Base-by-base conservation (phyloP, 2,797 vertebrate species). In the Hydrophis major region DNA sequence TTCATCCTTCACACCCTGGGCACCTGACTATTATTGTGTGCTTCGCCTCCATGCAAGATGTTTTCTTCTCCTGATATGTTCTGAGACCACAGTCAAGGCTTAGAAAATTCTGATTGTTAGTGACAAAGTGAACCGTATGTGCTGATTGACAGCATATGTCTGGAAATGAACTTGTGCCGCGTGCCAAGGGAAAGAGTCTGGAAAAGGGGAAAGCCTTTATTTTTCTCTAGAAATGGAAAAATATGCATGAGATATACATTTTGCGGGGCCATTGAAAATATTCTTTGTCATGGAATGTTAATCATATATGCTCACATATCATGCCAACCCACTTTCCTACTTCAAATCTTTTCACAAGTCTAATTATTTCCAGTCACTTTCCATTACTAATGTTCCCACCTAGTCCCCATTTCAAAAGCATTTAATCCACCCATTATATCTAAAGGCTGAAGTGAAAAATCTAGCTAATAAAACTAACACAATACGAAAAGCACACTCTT, bases 191-290 rank as follows among this genome's bases (percentile, higher is more conserved):
- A 89, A 93, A 74, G 88, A 90, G 89, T 78, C 63, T 90, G 69
- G 86, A 63, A 92, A 87, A 90, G 89, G 92, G 57, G 90, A 90
- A 94, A 93, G 14, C n/a, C 7, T 28, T 89, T 66, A 32, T 25
- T 78, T 90, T 93, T 89, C 56, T 50, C 10, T 3, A 87, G 53
- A 78, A 95, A 92, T 37, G 7, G 83, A 93, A 95, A 95, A 94
- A 89, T 92, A 47, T 87, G 88, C 6, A 13, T 91, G 89, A 95
- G 93, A 95, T 92, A 95, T 91, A 16, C 22, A 22, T 95, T 94
- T 27, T 3, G 6, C 57, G 37, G 78, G 56, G 92, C 4, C 88
- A 18, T n/a, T 59, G 69, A 93, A 91, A 93, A 91, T 93, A 93
- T 57, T 90, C 78, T 87, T 90, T 93, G 69, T 89, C 87, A 91